phyloP scores from a whole-genome alignment of 2,888 invertebrate genomes.

The Xanthia togata region DNA sequence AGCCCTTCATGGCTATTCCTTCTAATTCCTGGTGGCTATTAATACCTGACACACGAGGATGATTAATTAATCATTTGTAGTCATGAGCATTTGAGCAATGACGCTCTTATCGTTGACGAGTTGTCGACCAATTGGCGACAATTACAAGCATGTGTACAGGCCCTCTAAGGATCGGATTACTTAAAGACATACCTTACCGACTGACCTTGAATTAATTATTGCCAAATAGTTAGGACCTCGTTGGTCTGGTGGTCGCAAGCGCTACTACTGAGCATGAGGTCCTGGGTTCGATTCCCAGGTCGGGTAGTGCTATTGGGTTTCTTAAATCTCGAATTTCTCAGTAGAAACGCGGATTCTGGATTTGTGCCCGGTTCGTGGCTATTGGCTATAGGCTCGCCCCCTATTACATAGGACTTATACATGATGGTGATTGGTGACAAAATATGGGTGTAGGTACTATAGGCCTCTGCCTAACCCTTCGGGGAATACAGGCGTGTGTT shows the following conservation, averaged over 20 bases:
- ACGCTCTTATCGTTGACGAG: constrained; percentile 19
- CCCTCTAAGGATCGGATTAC: constrained; percentile 1
- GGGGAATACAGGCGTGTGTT: too few species aligned
- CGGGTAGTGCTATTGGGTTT: too few species aligned
- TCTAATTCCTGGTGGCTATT: constrained; percentile 23
- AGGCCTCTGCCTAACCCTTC: too few species aligned
- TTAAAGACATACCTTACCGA: neutral
- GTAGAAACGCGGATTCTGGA: too few species aligned
- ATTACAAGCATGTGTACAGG: constrained; percentile 17
- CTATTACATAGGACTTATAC: too few species aligned
- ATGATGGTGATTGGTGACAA: too few species aligned
- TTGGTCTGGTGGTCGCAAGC: neutral
- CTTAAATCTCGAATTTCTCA: too few species aligned
- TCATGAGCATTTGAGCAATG: constrained; percentile 11
- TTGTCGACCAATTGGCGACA: constrained; percentile 32
- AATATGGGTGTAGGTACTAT: too few species aligned
- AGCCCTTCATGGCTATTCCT: constrained; percentile 1
- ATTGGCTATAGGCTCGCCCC: too few species aligned
- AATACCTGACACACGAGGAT: neutral
- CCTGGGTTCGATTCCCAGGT: too few species aligned
- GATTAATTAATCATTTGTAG: constrained; percentile 17
- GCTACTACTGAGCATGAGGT: too few species aligned
- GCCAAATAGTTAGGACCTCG: neutral
- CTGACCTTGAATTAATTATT: neutral
- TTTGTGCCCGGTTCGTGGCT: too few species aligned